Evolutionary conservation across 1,140 invertebrate species (phyloP), one percentile per base, ranked within the genome.

Genomic region (Temnothorax longispinosus): DNA sequence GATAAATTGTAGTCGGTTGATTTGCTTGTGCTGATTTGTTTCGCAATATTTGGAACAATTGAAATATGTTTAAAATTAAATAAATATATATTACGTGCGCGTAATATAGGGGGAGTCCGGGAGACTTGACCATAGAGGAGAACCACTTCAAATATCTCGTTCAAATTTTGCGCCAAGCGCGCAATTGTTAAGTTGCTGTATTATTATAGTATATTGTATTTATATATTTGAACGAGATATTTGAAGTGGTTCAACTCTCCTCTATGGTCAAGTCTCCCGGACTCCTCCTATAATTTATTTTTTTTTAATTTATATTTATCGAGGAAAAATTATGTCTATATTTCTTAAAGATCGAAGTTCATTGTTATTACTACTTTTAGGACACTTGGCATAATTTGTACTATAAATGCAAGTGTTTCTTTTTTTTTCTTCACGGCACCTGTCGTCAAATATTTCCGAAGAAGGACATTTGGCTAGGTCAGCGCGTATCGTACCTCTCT

Each of bases 401-500:
- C 71, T 81, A 76, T 81, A 76, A 86, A 62, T 76, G 75, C 62
- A 67, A 65, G 62, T 82, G 11, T 67, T 72, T 77, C 67, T 21
- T n/a, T 52, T 52, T 60, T 82, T 50, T 21, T 78, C 81, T 77
- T 78, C 56, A 32, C 41, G 35, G 81, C 88, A 87, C 65, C 88
- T 89, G 74, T 87, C 81, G 15, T 18, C 21, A 56, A 88, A 82
- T 88, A 82, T 86, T 90, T 56, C 71, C 64, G 71, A 86, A 88
- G 82, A 85, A 90, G 87, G 75, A 89, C 82, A 78, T 90, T 91
- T 88, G 69, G 71, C 86, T 75, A 86, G 71, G 85, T 88, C 89
- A 91, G 89, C 90, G 87, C 87, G 85, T 92, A 93, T 92, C 89
- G 87, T 84, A 87, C 88, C 90, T 88, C 85, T 92, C 86, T 92